Percentiles rank a stretch among this genome's conserved stretches.
These are phyloP conservation scores for Ochropacha duplaris DNA, from an alignment of 2,888 invertebrate species.

Conservation along the genomic window DNA sequence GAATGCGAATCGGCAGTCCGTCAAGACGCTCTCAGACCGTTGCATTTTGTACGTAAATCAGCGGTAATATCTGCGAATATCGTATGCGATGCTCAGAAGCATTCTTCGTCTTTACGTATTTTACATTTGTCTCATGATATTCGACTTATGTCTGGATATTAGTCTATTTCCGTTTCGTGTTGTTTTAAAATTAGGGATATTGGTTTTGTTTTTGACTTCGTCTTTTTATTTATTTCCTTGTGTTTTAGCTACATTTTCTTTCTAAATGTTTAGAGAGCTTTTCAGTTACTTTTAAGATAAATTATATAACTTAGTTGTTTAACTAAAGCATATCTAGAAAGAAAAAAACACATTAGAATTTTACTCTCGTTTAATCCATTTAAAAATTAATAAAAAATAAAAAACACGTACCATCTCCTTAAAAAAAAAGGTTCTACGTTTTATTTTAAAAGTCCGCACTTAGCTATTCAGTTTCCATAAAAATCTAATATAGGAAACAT, in stretches of 20 bases:
- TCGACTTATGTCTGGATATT: constrained; percentile 32
- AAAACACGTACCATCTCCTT: constrained; percentile 9
- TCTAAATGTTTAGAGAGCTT: too few species aligned
- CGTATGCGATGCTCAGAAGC: constrained; percentile 60
- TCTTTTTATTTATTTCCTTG: neutral
- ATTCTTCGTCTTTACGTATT: constrained; percentile 55
- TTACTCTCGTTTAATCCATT: neutral
- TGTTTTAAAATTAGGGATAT: constrained; percentile 17
- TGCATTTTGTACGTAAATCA: constrained; percentile 76
- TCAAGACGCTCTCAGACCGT: constrained; percentile 62
- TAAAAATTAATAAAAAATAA: neutral
- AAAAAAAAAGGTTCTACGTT: constrained; percentile 22
- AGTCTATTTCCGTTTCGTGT: constrained; percentile 30
- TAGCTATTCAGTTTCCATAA: constrained; percentile 65
- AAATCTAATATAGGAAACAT: constrained; percentile 69
- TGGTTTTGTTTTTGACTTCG: constrained; percentile 8
- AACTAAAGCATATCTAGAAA: too few species aligned
- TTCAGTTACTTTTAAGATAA: too few species aligned
- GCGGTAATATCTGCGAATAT: constrained; percentile 63
- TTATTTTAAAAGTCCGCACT: constrained; percentile 41
- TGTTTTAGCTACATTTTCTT: neutral
- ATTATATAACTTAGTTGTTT: too few species aligned
- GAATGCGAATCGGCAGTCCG: constrained; percentile 74
- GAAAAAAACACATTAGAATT: neutral
- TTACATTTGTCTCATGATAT: constrained; percentile 46